Evolutionary conservation across 2,888 invertebrate genomes (phyloP).

Genomic region (Sturmia bella): DNA sequence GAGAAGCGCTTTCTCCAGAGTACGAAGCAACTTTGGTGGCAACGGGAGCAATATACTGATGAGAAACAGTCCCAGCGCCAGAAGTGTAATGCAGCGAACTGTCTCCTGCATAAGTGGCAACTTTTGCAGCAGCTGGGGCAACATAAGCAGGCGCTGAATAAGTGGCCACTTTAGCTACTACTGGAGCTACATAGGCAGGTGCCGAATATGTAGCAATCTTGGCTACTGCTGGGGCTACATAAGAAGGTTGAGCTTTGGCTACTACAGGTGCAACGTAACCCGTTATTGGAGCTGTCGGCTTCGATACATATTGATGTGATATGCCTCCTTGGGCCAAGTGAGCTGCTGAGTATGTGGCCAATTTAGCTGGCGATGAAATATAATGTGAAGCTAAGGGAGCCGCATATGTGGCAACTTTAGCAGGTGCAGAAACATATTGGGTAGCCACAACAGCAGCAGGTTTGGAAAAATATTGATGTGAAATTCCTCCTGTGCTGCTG

Average conservation of each 20-base stretch:
- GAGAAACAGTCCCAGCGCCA: constrained; percentile 72
- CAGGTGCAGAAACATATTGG: constrained; percentile 71
- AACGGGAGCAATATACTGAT: constrained; percentile 73
- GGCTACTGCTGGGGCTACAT: constrained; percentile 50
- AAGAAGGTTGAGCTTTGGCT: constrained; percentile 77
- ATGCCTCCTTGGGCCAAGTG: constrained; percentile 66
- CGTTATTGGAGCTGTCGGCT: constrained; percentile 67
- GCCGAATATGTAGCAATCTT: constrained; percentile 57
- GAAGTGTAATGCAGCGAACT: constrained; percentile 59
- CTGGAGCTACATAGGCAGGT: constrained; percentile 67
- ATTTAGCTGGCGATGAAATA: constrained; percentile 61
- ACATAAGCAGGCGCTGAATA: constrained; percentile 70
- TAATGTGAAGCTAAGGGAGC: constrained; percentile 71
- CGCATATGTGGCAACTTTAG: constrained; percentile 72
- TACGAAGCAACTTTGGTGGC: constrained; percentile 45
- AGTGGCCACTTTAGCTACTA: constrained; percentile 64
- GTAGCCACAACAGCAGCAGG: constrained; percentile 49
- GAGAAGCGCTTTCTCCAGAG: constrained; percentile 19
- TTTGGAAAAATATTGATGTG: constrained; percentile 56
- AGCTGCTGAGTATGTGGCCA: constrained; percentile 34
- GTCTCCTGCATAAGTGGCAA: constrained; percentile 62
- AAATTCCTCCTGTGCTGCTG: constrained; percentile 67
- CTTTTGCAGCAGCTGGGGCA: constrained; percentile 65
- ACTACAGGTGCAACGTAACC: constrained; percentile 70
- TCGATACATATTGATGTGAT: constrained; percentile 75